Conservation (phyloP, 1,140 invertebrate species). For the Drosophila setifemur region DNA sequence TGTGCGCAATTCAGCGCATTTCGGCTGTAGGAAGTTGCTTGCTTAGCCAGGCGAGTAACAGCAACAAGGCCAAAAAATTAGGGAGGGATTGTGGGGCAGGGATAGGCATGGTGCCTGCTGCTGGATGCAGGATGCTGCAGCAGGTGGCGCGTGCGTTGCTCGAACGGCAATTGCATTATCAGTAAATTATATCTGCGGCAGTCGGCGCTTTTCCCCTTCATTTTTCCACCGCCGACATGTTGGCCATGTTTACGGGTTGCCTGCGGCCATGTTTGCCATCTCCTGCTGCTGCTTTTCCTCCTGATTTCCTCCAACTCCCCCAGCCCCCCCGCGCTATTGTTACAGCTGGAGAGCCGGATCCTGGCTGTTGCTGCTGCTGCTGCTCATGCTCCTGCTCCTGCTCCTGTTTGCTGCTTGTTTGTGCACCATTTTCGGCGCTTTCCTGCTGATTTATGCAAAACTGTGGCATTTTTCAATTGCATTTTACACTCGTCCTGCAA, state of each 20-base stretch:
- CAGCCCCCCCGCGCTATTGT: neutral
- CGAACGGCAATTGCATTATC: constrained; percentile 64
- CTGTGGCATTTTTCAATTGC: constrained; percentile 78
- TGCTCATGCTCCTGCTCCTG: constrained; percentile 2
- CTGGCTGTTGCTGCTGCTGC: constrained; percentile 9
- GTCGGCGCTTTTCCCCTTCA: constrained; percentile 5
- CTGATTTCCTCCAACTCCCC: neutral
- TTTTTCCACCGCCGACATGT: constrained; percentile 33
- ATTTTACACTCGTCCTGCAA: constrained; percentile 63
- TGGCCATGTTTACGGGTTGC: constrained; percentile 66
- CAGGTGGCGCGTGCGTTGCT: constrained; percentile 39
- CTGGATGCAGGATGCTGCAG: constrained; percentile 29
- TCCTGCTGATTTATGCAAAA: constrained; percentile 79
- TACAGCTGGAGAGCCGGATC: constrained; percentile 3
- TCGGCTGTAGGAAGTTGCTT: constrained; percentile 32
- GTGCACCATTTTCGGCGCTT: constrained; percentile 70
- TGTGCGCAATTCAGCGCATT: constrained; percentile 44
- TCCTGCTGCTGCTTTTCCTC: constrained; percentile 11
- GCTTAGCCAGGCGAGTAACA: constrained; percentile 35
- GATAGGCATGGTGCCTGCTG: neutral
- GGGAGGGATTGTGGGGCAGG: neutral
- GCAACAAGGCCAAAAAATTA: constrained; percentile 4
- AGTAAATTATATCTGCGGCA: constrained; percentile 75
- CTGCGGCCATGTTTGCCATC: constrained; percentile 53
- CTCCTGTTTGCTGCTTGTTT: constrained; percentile 49